Conservation (phyloP, 2,888 invertebrate genomes). For the Tridacna crocea region DNA sequence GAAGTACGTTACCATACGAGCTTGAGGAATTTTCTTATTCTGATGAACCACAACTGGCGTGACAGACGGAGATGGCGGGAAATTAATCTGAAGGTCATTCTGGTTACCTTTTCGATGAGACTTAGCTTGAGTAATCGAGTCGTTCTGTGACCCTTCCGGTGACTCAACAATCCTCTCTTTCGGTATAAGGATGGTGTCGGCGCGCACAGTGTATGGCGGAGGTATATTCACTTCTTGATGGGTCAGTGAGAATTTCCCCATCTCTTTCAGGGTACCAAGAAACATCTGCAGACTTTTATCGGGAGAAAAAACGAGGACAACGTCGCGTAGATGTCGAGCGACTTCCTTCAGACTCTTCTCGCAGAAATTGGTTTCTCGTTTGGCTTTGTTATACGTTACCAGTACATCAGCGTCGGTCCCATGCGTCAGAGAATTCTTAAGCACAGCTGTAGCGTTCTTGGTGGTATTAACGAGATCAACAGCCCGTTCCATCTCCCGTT, state of each 20-base stretch:
- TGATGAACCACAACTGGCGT: constrained; percentile 41
- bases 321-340: constrained; percentile 57
- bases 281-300: constrained; percentile 64
- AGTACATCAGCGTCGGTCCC: constrained; percentile 64
- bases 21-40: constrained; percentile 46
- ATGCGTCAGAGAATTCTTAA: constrained; percentile 64
- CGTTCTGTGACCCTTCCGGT: constrained; percentile 27
- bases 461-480: constrained; percentile 64
- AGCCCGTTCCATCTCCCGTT: constrained; percentile 60
- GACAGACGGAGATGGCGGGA: constrained; percentile 55
- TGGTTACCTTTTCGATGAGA: constrained; percentile 12
- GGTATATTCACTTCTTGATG: constrained; percentile 63
- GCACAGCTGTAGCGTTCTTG: constrained; percentile 59
- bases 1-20: constrained; percentile 58
- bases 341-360: constrained; percentile 65
- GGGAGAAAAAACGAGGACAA: constrained; percentile 60
- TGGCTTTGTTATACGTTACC: constrained; percentile 62
- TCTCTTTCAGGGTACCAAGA: constrained; percentile 63
- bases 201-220: constrained; percentile 64
- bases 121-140: constrained; percentile 5
- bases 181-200: constrained; percentile 64
- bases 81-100: constrained; percentile 33
- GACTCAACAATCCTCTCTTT: constrained; percentile 56
- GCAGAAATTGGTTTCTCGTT: constrained; percentile 56
- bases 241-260: constrained; percentile 64